Evolutionary conservation across 2,113 vertebrate species (phyloP).

Genomic region (Crotalus helleri): DNA sequence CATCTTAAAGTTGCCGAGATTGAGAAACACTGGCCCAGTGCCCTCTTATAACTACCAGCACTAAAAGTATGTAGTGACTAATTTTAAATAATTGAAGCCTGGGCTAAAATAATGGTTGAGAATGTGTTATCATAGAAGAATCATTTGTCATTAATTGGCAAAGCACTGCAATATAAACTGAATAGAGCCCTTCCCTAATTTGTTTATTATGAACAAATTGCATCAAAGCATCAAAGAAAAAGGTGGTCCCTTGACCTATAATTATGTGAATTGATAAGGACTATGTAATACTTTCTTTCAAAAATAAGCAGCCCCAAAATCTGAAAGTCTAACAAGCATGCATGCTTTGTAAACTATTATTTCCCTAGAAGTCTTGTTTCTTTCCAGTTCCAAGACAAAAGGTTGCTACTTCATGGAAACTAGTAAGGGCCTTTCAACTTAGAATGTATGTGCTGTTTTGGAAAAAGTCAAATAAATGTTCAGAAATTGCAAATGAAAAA

Average conservation of each 20-base stretch:
- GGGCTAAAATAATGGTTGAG: neutral
- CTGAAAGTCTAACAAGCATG: neutral
- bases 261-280: neutral
- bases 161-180: neutral
- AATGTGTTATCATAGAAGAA: neutral
- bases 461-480: constrained; percentile 2
- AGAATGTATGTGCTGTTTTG: neutral
- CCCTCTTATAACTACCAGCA: neutral
- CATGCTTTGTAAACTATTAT: neutral
- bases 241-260: neutral
- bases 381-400: neutral
- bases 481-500: constrained; percentile 13
- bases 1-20: neutral
- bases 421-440: neutral
- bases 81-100: neutral
- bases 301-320: neutral
- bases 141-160: neutral
- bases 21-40: neutral
- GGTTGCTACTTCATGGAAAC: constrained; percentile 10
- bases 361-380: neutral
- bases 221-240: neutral
- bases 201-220: constrained; percentile 7
- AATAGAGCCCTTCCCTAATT: neutral
- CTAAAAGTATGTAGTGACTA: neutral
- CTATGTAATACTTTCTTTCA: neutral